Evolutionary conservation across 2,888 invertebrate species (phyloP).

Genomic region (Anorthoa munda): DNA sequence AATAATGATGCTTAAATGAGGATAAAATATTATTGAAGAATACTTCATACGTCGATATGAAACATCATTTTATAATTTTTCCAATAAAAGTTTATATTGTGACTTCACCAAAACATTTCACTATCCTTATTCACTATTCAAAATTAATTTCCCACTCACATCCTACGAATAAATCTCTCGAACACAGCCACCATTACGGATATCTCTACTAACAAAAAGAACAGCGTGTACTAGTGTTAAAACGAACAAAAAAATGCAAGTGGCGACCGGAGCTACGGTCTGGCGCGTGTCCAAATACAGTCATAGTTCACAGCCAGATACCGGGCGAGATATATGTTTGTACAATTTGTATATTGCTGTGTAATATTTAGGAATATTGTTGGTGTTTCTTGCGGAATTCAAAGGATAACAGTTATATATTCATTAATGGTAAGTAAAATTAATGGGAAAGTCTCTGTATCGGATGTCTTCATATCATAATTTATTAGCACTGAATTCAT

Average conservation of each 20-base stretch:
- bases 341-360: background rate
- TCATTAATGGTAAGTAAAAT: background rate
- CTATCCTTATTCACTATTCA: background rate
- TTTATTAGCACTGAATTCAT: background rate
- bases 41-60: background rate
- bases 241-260: constrained; percentile 65
- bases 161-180: constrained; percentile 30
- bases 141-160: constrained; percentile 36
- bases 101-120: constrained; percentile 8
- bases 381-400: background rate
- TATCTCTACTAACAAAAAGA: constrained; percentile 57
- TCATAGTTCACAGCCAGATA: constrained; percentile 59
- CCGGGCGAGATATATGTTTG: constrained; percentile 3
- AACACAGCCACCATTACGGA: constrained; percentile 46
- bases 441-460: background rate
- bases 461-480: background rate
- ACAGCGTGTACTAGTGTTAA: constrained; percentile 51
- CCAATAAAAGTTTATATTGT: background rate
- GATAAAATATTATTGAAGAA: background rate
- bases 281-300: constrained; percentile 77
- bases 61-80: background rate
- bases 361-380: background rate
- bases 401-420: background rate
- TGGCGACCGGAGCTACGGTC: constrained; percentile 71
- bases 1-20: background rate